phyloP scores from a whole-genome alignment of 2,113 vertebrate species.

The Zingel zingel region DNA sequence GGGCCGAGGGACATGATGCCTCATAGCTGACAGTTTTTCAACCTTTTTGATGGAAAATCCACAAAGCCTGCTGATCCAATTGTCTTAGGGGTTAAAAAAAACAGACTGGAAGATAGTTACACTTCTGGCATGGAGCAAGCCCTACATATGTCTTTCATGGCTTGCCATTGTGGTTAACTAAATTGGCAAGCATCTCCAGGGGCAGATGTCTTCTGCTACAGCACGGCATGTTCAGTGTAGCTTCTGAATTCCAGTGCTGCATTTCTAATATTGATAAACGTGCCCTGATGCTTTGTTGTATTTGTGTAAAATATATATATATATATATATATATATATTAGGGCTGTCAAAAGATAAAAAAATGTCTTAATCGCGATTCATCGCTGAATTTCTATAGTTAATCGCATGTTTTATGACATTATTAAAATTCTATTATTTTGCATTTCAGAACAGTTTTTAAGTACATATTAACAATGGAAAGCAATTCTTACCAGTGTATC shows the following conservation, averaged over 20 bases:
- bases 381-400: too few relatives aligned
- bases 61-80: conserved; percentile 63
- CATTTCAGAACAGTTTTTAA: too few relatives aligned
- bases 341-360: too few relatives aligned
- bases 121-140: conserved; percentile 7
- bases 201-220: conserved; percentile 23
- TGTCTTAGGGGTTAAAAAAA: conserved; percentile 31
- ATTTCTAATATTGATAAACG: not conserved
- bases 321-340: not conserved
- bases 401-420: too few relatives aligned
- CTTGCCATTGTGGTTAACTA: conserved; percentile 44
- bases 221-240: not conserved
- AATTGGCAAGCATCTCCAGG: conserved; percentile 8
- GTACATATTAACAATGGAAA: too few relatives aligned
- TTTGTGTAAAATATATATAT: too few relatives aligned
- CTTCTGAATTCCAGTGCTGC: not conserved
- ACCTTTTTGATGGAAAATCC: conserved; percentile 66
- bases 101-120: conserved; percentile 4
- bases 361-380: too few relatives aligned
- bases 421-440: too few relatives aligned
- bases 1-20: conserved; percentile 62
- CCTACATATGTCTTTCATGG: conserved; percentile 44
- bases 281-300: too few relatives aligned
- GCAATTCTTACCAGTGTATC: too few relatives aligned
- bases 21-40: conserved; percentile 72